Base-by-base conservation (phyloP, 2,797 vertebrate genomes). In the Clarias pachynema region DNA sequence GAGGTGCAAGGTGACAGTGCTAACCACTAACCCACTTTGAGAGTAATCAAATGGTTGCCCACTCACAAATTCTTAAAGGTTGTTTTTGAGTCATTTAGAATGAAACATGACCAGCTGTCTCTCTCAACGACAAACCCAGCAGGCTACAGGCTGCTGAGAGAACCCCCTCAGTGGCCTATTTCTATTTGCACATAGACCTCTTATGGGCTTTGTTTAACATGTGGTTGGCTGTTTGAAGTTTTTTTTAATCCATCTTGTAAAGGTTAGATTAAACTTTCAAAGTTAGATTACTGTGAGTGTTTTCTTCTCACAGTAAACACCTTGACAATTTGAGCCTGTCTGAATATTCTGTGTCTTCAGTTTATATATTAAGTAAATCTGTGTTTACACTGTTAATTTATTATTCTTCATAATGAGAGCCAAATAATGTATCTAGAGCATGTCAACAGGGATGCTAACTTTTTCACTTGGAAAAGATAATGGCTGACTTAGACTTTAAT, bases 401-500 rank as follows among this genome's bases (percentile, higher is more conserved):
- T 77, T 77, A 59, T 77, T 34, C 9, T 24, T 77, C 9, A 59
- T 40, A 78, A 78, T 62, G 57, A 78, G 31, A 78, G 31, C 12
- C 57, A 24, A 37, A 78, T 78, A 62, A 78, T 60, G 22, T 60
- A 60, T 60, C 57, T 40, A 62, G 57, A 60, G 57, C 75, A 62
- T 37, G 75, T 37, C 75, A 78, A n/a, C 56, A 78, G 56, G 31
- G 57, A 78, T 24, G 12, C 75, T n/a, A 62, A 79, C 34, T 37
- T 40, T 79, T 60, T 40, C 5, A 40, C 57, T 40, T 77, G 18
- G 73, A 77, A 57, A 77, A 77, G 20, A 77, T 77, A 59, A 77
- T 60, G 31, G 3, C 29, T 0, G 9, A 60, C 56, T 59, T 78
- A 37, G 5, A 31, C 16, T 56, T 74, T 53, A 29, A 74, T n/a